A percentile compares a stretch with the other conserved stretches of the same genome.
These are phyloP conservation scores for Eupithecia subfuscata DNA, from an alignment of 2,888 invertebrate genomes.

Conservation along the genomic window DNA sequence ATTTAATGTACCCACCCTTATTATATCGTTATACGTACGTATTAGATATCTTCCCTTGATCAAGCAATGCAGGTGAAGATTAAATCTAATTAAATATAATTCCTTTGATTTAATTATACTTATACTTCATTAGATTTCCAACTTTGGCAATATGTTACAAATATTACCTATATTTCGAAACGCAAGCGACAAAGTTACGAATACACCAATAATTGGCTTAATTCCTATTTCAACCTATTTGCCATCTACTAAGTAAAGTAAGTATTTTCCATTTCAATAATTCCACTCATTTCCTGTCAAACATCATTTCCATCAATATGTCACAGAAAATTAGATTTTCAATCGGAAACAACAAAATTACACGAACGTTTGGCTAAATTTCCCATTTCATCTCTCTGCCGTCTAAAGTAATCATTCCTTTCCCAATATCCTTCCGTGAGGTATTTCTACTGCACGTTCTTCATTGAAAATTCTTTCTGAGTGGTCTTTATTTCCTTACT, in stretches of 20 bases:
- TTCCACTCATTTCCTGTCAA: background rate
- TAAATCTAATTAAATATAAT: too few species aligned
- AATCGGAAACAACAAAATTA: background rate
- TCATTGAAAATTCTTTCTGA: conserved; percentile 1
- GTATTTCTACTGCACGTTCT: background rate
- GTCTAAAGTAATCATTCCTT: background rate
- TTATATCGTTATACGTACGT: background rate
- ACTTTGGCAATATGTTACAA: background rate
- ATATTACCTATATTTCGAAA: background rate
- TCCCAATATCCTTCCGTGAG: background rate
- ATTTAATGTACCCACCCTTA: background rate
- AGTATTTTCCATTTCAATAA: background rate
- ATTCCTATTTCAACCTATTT: background rate
- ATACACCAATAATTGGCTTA: background rate
- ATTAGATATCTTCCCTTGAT: background rate
- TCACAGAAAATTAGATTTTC: background rate
- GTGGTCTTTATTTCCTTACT: background rate
- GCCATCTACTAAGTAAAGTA: background rate
- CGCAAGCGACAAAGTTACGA: background rate
- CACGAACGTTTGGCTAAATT: background rate
- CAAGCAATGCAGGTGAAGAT: background rate
- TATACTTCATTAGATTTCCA: too few species aligned
- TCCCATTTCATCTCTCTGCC: background rate
- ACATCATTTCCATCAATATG: background rate
- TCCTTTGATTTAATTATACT: background rate